Percentiles rank a stretch among this genome's conserved stretches.
Evolutionary conservation across 2,797 vertebrate genomes (phyloP).

Genomic region (Chelonia mydas): DNA sequence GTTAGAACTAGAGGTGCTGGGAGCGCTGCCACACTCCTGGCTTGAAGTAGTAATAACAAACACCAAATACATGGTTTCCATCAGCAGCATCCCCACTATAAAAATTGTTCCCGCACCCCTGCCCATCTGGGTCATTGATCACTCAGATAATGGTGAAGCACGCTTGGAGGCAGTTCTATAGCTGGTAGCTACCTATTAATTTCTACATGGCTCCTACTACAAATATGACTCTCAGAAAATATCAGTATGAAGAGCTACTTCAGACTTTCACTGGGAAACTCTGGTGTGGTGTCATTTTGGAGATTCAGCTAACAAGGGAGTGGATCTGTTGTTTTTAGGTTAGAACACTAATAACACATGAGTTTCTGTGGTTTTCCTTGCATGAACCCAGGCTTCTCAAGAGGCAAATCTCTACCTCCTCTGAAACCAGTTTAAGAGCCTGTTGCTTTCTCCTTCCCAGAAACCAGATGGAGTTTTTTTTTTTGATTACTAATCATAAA

Average conservation of each 20-base stretch:
- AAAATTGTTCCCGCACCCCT: too few species aligned
- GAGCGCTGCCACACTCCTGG: too few species aligned
- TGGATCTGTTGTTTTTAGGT: constrained; percentile 11
- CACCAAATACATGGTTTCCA: too few species aligned
- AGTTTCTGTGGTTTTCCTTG: neutral
- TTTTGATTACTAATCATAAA: constrained; percentile 16
- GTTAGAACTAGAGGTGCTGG: too few species aligned
- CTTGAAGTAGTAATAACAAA: too few species aligned
- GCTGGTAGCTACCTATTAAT: neutral
- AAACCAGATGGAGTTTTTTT: constrained; percentile 9
- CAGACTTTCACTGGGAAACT: constrained; percentile 33
- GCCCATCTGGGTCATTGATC: neutral
- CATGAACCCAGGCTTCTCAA: constrained; percentile 1
- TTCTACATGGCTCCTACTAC: too few species aligned
- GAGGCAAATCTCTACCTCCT: neutral
- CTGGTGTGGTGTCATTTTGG: constrained; percentile 38
- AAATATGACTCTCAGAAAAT: neutral
- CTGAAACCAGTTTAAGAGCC: neutral
- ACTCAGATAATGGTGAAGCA: neutral
- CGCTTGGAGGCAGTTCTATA: neutral
- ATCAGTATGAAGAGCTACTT: neutral
- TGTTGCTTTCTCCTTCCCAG: neutral
- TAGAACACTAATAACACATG: neutral
- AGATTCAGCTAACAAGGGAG: constrained; percentile 37
- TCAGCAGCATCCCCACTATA: too few species aligned